Conservation (phyloP, 37 sponge, comb jelly and placozoan species). For the Lycopodina hypogea region DNA sequence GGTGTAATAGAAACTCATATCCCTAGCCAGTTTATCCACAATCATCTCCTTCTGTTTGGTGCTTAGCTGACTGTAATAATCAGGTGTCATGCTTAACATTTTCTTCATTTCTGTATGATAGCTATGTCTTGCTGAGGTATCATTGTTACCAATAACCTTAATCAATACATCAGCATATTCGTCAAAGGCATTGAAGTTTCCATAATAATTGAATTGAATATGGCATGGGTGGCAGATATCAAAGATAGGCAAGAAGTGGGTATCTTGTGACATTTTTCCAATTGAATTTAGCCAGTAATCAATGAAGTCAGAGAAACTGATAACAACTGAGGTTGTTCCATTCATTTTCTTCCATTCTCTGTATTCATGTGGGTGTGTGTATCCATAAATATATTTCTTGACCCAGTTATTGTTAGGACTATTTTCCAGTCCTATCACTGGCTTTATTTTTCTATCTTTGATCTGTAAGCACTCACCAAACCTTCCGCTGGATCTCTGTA, state of each 20-base stretch:
- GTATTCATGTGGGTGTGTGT: constrained; percentile 18
- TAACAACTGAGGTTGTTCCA: background rate
- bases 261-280: background rate
- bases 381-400: background rate
- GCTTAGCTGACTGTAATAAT: background rate
- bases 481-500: constrained; percentile 33
- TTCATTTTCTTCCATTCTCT: background rate
- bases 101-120: background rate
- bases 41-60: background rate
- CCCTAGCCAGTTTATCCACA: background rate
- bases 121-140: background rate
- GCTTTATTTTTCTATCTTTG: constrained; percentile 4
- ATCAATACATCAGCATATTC: constrained; percentile 26
- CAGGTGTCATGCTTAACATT: background rate
- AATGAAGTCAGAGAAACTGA: constrained; percentile 35
- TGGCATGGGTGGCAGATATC: constrained; percentile 30
- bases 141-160: background rate
- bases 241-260: constrained; percentile 26
- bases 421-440: constrained; percentile 7
- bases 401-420: constrained; percentile 34
- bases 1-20: constrained; percentile 16
- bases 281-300: constrained; percentile 1
- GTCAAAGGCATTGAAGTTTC: constrained; percentile 24
- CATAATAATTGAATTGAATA: constrained; percentile 38
- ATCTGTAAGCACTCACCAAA: constrained; percentile 29